phyloP scores from a whole-genome alignment of 2,888 invertebrate genomes.

The Acanthosoma haemorrhoidale region DNA sequence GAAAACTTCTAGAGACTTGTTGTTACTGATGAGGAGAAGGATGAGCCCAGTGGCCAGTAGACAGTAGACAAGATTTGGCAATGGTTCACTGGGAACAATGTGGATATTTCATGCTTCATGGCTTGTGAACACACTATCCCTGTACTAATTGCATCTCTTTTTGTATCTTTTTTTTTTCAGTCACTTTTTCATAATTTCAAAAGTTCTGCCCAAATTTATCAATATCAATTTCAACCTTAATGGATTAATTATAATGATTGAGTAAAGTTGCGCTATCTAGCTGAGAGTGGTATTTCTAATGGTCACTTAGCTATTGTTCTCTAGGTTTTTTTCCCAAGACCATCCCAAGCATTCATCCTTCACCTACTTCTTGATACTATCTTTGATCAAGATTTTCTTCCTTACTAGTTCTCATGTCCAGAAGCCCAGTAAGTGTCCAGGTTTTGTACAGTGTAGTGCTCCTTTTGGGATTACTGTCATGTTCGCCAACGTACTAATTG shows the following conservation, averaged over 20 bases:
- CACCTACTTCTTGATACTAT: conserved; percentile 16
- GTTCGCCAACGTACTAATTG: neutral
- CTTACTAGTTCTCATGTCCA: conserved; percentile 15
- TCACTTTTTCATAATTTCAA: neutral
- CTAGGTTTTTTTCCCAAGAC: neutral
- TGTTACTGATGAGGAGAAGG: neutral
- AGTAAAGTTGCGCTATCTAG: neutral
- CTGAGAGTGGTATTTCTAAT: neutral
- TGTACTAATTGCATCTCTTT: neutral
- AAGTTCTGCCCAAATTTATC: neutral
- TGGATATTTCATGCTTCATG: conserved; percentile 37
- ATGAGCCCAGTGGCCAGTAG: neutral
- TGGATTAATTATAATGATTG: too few relatives aligned
- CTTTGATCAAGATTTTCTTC: conserved; percentile 11
- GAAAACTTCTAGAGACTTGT: neutral
- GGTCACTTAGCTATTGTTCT: conserved; percentile 6
- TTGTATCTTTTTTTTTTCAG: neutral
- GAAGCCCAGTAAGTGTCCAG: conserved; percentile 9
- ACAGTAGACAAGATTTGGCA: neutral
- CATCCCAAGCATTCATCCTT: conserved; percentile 9
- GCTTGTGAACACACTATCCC: conserved; percentile 30
- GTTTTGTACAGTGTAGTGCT: neutral
- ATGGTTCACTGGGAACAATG: conserved; percentile 33
- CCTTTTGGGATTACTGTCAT: conserved; percentile 8
- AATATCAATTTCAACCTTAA: neutral